Base-by-base conservation (phyloP, 1,140 invertebrate species). In the Drosophila tani region DNA sequence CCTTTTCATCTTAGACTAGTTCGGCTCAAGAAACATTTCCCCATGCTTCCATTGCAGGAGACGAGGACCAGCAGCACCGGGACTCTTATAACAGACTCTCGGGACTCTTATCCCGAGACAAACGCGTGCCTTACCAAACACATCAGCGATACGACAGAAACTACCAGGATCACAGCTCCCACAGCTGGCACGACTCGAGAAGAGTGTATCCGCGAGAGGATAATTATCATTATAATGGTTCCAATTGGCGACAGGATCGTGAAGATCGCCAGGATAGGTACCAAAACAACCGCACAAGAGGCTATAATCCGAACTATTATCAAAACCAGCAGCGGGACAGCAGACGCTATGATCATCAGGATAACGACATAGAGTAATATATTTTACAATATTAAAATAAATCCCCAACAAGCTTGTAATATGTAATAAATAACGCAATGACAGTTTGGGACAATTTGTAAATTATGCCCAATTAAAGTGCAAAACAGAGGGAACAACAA, bases 391-490 rank as follows among this genome's bases (percentile, higher is more conserved):
- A 17, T 27, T 15, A 27, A 53, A 27, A 56, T 45, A 64, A 32
- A 12, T 17, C 12, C 56, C 27, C 14, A 49, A 49, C 45, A 19
- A 53, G 47, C n/a, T 21, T 38, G 29, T 35, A 71, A 73, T 50
- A 21, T n/a, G 40, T 35, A 71, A 71, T 50, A 73, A 49, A 59
- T 73, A 43, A 50, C 6, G 53, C 51, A 71, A 27, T 58, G 68
- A 40, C 35, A 41, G 49, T 56, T 41, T 53, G 63, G 49, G 24
- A 43, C 71, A 77, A 77, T 68, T 68, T 85, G 73, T 66, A 81
- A 85, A 85, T 81, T 81, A 78, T 85, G 69, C 60, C 29, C 62
- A 66, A 84, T 81, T 84, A 74, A 40, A 40, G 51, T 14, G 50
- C 12, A 38, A 35, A 35, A 19, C 21, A 45, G 32, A 29, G n/a